phyloP scores from a whole-genome alignment of 2,113 vertebrate genomes.

The Atractosteus spatula region DNA sequence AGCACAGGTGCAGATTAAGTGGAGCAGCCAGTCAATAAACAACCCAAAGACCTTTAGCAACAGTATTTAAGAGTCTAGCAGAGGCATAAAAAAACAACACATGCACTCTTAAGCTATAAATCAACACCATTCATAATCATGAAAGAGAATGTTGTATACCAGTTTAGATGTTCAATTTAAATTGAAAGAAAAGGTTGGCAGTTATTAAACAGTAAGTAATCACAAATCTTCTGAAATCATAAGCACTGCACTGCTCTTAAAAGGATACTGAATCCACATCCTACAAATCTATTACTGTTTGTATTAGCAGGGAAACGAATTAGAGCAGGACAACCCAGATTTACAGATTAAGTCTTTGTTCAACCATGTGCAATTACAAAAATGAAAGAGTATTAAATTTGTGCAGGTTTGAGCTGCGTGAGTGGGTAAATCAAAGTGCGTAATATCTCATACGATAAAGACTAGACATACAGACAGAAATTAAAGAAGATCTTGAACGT shows the following conservation, averaged over 20 bases:
- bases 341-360: conserved; percentile 13
- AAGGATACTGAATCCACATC: background rate
- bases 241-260: background rate
- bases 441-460: too few relatives aligned
- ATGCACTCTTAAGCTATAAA: too few relatives aligned
- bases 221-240: too few relatives aligned
- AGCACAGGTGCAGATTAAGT: conserved; percentile 17
- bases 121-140: background rate
- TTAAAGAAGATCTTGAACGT: too few relatives aligned
- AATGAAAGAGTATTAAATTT: background rate
- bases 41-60: background rate
- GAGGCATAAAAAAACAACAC: too few relatives aligned
- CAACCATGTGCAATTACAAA: background rate
- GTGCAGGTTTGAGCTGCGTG: background rate
- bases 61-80: conserved; percentile 2
- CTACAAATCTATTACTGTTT: conserved; percentile 8
- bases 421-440: background rate
- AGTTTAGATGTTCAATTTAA: too few relatives aligned
- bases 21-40: background rate
- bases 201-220: too few relatives aligned
- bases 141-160: background rate
- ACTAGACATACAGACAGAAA: too few relatives aligned
- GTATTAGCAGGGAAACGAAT: conserved; percentile 4
- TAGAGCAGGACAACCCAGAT: conserved; percentile 13
- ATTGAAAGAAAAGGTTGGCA: too few relatives aligned